A percentile compares a stretch with the other conserved stretches of the same genome.
These are phyloP conservation scores for Microctonus hyperodae DNA, from an alignment of 2,888 invertebrate genomes.

Conservation along the genomic window DNA sequence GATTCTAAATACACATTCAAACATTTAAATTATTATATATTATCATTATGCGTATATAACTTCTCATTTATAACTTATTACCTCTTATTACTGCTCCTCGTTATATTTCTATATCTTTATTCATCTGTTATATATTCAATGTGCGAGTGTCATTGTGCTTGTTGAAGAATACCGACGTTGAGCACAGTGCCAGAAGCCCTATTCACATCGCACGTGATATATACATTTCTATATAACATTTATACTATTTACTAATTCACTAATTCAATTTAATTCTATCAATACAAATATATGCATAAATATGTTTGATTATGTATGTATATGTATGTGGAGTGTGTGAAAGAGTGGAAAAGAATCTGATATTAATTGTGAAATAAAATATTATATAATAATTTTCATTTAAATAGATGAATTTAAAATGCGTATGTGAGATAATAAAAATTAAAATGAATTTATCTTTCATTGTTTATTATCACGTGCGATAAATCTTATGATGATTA, in stretches of 20 bases:
- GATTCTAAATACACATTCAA: background rate
- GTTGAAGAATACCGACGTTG: conserved; percentile 22
- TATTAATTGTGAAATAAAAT: no score
- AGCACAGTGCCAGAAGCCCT: background rate
- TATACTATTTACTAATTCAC: background rate
- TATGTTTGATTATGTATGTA: no score
- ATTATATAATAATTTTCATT: no score
- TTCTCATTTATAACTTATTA: background rate
- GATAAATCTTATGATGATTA: conserved; percentile 1
- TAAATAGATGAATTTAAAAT: no score
- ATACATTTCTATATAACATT: background rate
- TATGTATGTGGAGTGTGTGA: no score
- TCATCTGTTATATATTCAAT: background rate
- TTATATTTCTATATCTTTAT: background rate
- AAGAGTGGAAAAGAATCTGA: no score
- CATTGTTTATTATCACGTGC: background rate
- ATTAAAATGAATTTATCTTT: background rate
- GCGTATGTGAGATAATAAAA: no score
- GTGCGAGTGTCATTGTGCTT: conserved; percentile 25
- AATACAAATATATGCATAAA: no score
- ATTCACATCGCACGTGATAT: conserved; percentile 18
- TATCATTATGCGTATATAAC: background rate
- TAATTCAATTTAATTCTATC: background rate
- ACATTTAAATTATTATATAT: background rate
- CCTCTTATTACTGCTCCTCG: background rate